Conservation (phyloP, 2,113 vertebrate genomes). For the Apodemus speciosus region DNA sequence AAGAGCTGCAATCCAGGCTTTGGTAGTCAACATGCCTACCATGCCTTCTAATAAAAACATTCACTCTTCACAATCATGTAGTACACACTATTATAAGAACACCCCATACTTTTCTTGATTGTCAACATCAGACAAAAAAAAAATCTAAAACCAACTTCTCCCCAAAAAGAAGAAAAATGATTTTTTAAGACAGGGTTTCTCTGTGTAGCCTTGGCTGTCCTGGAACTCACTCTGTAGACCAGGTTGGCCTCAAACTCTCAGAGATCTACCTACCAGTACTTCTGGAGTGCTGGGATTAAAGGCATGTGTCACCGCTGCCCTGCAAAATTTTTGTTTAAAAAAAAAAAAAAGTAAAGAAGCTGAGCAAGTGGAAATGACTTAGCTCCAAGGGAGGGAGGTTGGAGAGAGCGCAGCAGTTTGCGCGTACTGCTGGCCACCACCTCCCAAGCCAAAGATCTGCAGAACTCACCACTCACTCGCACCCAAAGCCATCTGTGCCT, state of each 20-base stretch:
- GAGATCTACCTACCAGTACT: background rate
- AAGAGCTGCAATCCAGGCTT: background rate
- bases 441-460: background rate
- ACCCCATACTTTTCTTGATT: background rate
- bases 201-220: background rate
- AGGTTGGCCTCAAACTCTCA: background rate
- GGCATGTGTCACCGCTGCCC: background rate
- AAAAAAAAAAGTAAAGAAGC: background rate
- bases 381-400: background rate
- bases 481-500: background rate
- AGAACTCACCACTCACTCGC: background rate
- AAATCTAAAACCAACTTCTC: conserved; percentile 7
- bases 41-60: conserved; percentile 6
- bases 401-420: background rate
- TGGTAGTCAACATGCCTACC: background rate
- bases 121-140: background rate
- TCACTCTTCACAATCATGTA: background rate
- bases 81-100: background rate
- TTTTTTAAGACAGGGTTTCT: background rate
- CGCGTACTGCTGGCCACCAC: background rate
- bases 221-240: background rate
- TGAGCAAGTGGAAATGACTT: background rate
- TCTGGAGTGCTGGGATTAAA: background rate
- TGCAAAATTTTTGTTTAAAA: background rate
- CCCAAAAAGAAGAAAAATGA: background rate